A percentile compares a stretch with the other conserved stretches of the same genome.
Conservation (phyloP, 2,113 vertebrate genomes). For the Clarias magur region DNA sequence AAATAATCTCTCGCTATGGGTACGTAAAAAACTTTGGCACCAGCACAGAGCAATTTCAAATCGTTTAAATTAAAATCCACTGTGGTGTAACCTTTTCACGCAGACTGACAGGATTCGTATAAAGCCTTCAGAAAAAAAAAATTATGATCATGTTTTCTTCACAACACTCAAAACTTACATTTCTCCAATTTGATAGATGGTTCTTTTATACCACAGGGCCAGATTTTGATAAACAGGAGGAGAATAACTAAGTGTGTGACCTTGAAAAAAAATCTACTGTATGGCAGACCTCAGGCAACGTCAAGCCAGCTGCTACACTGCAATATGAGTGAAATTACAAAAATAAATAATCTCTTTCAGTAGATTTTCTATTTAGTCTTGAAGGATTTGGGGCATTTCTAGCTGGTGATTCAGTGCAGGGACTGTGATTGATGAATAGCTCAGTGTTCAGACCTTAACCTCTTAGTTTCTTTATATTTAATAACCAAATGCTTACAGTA, state of each 20-base stretch:
- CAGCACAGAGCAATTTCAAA: neutral
- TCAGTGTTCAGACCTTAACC: neutral
- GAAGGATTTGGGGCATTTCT: neutral
- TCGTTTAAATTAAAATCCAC: slow-evolving; percentile 5
- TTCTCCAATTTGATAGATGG: neutral
- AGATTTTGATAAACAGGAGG: neutral
- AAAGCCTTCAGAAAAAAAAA: slow-evolving; percentile 13
- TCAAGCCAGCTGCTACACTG: slow-evolving; percentile 17
- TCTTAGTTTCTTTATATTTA: neutral
- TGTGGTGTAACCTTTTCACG: slow-evolving; percentile 1
- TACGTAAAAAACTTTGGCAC: neutral
- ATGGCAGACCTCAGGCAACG: slow-evolving; percentile 19
- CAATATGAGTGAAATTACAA: neutral
- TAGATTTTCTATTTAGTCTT: neutral
- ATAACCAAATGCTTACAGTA: neutral
- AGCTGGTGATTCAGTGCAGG: neutral
- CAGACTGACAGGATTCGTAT: neutral
- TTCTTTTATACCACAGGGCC: neutral
- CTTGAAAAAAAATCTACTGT: neutral
- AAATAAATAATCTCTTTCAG: slow-evolving; percentile 12
- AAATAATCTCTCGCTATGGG: neutral
- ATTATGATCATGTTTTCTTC: slow-evolving; percentile 6
- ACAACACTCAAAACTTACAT: neutral
- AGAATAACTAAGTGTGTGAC: slow-evolving; percentile 14
- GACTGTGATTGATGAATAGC: neutral